Evolutionary conservation across 2,797 vertebrate species (phyloP).

Genomic region (Pelodytes ibericus): DNA sequence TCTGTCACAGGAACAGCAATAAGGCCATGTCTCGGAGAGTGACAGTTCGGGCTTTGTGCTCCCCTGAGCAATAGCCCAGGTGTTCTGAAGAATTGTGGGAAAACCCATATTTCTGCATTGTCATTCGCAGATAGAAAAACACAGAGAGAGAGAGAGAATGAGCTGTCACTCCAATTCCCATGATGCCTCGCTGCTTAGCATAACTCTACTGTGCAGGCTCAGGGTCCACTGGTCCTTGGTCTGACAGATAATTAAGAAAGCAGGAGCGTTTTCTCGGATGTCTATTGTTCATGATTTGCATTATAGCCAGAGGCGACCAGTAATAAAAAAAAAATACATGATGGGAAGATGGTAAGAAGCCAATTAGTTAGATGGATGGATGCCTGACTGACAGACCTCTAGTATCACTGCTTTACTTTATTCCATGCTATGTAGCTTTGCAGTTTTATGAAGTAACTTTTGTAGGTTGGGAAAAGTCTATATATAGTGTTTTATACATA

Average conservation of each 20-base stretch:
- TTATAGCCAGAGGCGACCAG: constrained; percentile 99
- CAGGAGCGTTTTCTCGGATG: constrained; percentile 88
- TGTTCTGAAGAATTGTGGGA: constrained; percentile 86
- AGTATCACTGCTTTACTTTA: constrained; percentile 84
- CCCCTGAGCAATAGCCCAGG: constrained; percentile 86
- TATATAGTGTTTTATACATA: constrained; percentile 69
- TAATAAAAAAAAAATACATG: constrained; percentile 95
- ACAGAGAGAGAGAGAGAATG: constrained; percentile 95
- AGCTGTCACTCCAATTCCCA: constrained; percentile 99
- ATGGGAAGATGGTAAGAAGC: constrained; percentile 99
- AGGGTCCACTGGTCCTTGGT: constrained; percentile 88
- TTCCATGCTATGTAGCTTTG: constrained; percentile 80
- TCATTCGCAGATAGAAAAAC: constrained; percentile 87
- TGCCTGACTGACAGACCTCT: constrained; percentile 99
- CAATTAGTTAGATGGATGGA: constrained; percentile 99
- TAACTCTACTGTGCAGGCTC: constrained; percentile 91
- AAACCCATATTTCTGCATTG: constrained; percentile 90
- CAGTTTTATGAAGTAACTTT: constrained; percentile 82
- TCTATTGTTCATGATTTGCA: constrained; percentile 95
- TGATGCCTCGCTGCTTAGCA: constrained; percentile 99
- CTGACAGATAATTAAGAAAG: constrained; percentile 99
- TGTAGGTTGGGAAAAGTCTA: constrained; percentile 77
- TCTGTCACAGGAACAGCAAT: constrained; percentile 94
- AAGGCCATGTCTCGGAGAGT: constrained; percentile 88
- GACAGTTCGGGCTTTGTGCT: constrained; percentile 86